These are phyloP conservation scores for Brachionus rubens DNA, from an alignment of 1,140 invertebrate species.

Conservation along the genomic window DNA sequence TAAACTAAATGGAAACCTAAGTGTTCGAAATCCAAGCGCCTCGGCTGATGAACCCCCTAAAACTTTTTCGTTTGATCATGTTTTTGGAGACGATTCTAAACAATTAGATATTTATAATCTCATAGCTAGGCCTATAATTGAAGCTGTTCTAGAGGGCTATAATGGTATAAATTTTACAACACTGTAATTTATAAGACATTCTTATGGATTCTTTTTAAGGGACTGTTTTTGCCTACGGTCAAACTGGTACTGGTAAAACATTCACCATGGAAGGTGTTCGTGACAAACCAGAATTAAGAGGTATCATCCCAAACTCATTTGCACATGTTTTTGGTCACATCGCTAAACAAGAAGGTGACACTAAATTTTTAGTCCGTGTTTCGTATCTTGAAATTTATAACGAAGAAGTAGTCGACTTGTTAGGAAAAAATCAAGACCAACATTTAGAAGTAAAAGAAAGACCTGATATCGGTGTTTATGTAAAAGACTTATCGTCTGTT, in stretches of 20 bases:
- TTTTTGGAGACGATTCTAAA: constrained; percentile 65
- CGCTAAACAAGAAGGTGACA: constrained; percentile 66
- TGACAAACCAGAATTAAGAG: constrained; percentile 64
- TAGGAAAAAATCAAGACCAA: constrained; percentile 68
- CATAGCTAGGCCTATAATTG: constrained; percentile 53
- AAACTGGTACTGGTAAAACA: constrained; percentile 64
- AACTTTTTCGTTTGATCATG: constrained; percentile 73
- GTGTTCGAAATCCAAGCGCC: constrained; percentile 57
- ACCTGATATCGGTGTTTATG: constrained; percentile 44
- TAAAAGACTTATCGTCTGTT: constrained; percentile 68
- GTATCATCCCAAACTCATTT: constrained; percentile 73
- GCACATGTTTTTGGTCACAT: constrained; percentile 67
- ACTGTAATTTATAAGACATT: neutral
- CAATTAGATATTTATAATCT: constrained; percentile 50
- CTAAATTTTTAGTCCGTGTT: constrained; percentile 73
- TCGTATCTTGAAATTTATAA: constrained; percentile 92
- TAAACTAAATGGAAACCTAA: constrained; percentile 44
- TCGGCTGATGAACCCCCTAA: constrained; percentile 65
- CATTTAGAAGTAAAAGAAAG: constrained; percentile 63
- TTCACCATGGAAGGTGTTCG: constrained; percentile 66
- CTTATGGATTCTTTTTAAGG: constrained; percentile 50
- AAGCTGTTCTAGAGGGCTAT: constrained; percentile 67
- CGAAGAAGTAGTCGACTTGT: constrained; percentile 72
- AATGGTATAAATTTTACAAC: constrained; percentile 52
- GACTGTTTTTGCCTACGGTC: constrained; percentile 65